Percentiles rank a stretch among this genome's conserved stretches.
These are phyloP conservation scores for Silurus lanzhouensis DNA, from an alignment of 2,797 vertebrate genomes.

Conservation along the genomic window DNA sequence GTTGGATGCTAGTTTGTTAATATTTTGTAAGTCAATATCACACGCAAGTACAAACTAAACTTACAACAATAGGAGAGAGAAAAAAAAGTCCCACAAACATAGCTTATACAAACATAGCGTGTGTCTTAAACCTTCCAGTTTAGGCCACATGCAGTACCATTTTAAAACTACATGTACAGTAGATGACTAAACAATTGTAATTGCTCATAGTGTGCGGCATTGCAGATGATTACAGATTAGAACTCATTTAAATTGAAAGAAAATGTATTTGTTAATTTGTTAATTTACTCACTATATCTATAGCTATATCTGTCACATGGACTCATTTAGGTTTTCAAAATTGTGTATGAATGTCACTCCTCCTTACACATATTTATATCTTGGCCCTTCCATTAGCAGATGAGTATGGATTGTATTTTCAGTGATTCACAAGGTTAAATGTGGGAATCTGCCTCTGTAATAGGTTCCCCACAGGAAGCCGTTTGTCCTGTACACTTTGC, in stretches of 20 bases:
- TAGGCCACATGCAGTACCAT: neutral
- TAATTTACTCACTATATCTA: neutral
- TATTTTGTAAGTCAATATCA: neutral
- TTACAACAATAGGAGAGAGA: neutral
- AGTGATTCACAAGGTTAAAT: constrained; percentile 28
- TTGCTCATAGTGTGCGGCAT: neutral
- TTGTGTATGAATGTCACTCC: neutral
- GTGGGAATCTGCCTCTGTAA: constrained; percentile 26
- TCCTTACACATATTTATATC: neutral
- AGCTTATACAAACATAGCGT: too few relatives aligned
- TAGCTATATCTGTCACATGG: too few relatives aligned
- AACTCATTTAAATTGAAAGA: neutral
- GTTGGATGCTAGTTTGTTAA: neutral
- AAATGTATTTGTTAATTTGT: neutral
- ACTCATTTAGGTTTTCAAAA: neutral
- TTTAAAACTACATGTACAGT: neutral
- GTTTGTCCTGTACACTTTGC: constrained; percentile 51
- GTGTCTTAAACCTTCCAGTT: neutral
- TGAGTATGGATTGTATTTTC: constrained; percentile 39
- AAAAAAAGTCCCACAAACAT: neutral
- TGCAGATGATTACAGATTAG: neutral
- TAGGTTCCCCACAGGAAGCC: constrained; percentile 49
- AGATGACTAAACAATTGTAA: neutral
- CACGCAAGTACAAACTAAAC: neutral
- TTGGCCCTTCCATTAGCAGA: constrained; percentile 8